phyloP scores from a whole-genome alignment of 2,888 invertebrate genomes.

The Crocallis elinguaria region DNA sequence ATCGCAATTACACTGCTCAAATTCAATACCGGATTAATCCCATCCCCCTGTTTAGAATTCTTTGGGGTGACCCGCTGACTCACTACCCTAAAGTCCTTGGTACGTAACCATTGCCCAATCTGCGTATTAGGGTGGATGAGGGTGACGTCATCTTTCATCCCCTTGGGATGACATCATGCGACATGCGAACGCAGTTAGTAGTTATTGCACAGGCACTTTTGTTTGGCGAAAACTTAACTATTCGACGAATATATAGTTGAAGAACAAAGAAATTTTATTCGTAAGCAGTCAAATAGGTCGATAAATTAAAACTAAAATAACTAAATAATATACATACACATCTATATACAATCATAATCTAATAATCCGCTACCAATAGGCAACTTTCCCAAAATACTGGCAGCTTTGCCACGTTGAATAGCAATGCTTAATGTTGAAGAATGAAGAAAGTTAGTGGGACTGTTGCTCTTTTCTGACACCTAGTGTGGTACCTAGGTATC shows the following conservation, averaged over 20 bases:
- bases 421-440: no score
- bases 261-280: no score
- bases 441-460: no score
- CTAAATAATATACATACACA: no score
- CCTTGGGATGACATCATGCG: conserved; percentile 70
- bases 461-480: no score
- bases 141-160: conserved; percentile 66
- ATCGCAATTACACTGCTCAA: not conserved
- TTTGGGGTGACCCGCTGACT: conserved; percentile 70
- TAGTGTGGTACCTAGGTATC: no score
- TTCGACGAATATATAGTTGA: not conserved
- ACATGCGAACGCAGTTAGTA: conserved; percentile 17
- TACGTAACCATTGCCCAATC: conserved; percentile 7
- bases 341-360: no score
- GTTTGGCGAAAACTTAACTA: not conserved
- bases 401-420: no score
- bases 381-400: no score
- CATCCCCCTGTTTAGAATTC: conserved; percentile 37
- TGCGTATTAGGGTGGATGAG: conserved; percentile 34
- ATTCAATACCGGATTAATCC: conserved; percentile 10
- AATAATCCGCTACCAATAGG: no score
- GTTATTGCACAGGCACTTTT: conserved; percentile 46
- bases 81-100: conserved; percentile 55
- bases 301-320: no score
- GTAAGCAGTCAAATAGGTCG: no score